phyloP scores from a whole-genome alignment of 2,113 vertebrate genomes.

The Rana temporaria region DNA sequence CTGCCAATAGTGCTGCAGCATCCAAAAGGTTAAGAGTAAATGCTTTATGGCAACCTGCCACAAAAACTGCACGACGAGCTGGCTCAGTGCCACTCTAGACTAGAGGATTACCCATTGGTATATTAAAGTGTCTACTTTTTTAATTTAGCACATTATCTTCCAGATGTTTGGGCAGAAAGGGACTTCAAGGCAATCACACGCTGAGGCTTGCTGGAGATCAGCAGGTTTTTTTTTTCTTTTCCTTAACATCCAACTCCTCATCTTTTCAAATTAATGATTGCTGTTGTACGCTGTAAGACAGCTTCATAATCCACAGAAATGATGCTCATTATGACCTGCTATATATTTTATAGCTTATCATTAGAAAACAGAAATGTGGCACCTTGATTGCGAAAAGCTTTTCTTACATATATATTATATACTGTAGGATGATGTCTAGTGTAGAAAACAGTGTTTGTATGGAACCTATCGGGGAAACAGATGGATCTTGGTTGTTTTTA shows the following conservation, averaged over 20 bases:
- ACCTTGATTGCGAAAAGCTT: slow-evolving; percentile 31
- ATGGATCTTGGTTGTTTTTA: not conserved
- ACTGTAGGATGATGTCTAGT: not conserved
- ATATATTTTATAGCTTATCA: slow-evolving; percentile 47
- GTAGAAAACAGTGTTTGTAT: not conserved
- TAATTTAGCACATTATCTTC: slow-evolving; percentile 71
- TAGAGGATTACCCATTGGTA: slow-evolving; percentile 64
- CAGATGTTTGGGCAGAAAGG: slow-evolving; percentile 67
- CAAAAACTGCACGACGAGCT: slow-evolving; percentile 59
- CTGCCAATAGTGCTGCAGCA: not conserved
- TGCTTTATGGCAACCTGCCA: slow-evolving; percentile 58
- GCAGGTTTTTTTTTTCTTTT: slow-evolving; percentile 71
- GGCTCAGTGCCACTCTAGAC: slow-evolving; percentile 60
- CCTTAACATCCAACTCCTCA: slow-evolving; percentile 70
- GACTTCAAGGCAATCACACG: slow-evolving; percentile 72
- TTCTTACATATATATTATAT: not conserved
- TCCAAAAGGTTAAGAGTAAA: slow-evolving; percentile 54
- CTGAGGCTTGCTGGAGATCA: slow-evolving; percentile 72
- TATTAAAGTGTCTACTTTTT: slow-evolving; percentile 68
- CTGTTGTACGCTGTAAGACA: slow-evolving; percentile 70
- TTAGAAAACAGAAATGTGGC: slow-evolving; percentile 37
- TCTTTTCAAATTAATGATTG: slow-evolving; percentile 76
- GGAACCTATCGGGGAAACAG: not conserved
- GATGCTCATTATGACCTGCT: slow-evolving; percentile 40
- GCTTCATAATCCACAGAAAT: slow-evolving; percentile 39